Percentiles rank a stretch among this genome's conserved stretches.
Conservation (phyloP, 2,888 invertebrate genomes). For the Eurytoma adleriae region DNA sequence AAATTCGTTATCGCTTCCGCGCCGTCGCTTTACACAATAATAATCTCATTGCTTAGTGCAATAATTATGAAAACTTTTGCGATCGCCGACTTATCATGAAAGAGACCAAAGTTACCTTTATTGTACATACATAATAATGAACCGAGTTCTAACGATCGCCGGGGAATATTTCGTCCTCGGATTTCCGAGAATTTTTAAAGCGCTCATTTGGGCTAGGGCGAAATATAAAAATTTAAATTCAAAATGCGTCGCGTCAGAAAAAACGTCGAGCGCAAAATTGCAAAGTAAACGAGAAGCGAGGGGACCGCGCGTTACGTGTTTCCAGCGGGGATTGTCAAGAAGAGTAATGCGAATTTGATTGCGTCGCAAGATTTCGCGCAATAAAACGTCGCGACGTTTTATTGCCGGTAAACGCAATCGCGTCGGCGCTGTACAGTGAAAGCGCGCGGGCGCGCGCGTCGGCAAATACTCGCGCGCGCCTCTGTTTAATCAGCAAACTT, state of each 20-base stretch:
- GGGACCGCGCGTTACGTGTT: too few relatives aligned
- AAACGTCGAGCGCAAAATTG: too few relatives aligned
- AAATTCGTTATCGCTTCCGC: neutral
- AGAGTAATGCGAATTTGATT: neutral
- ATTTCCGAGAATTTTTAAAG: too few relatives aligned
- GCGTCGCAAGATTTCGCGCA: neutral
- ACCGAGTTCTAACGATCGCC: too few relatives aligned
- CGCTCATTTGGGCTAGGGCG: too few relatives aligned
- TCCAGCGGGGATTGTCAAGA: neutral
- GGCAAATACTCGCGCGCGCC: conserved; percentile 11
- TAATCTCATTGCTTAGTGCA: conserved; percentile 15
- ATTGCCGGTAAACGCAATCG: conserved; percentile 7
- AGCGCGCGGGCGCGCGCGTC: neutral
- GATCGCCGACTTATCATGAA: neutral
- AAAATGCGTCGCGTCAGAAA: too few relatives aligned
- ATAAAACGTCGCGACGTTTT: conserved; percentile 13
- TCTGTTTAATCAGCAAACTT: conserved; percentile 25
- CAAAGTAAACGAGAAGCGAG: too few relatives aligned
- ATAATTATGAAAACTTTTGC: conserved; percentile 27
- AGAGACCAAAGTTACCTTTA: too few relatives aligned
- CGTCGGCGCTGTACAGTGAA: conserved; percentile 1
- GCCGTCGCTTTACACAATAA: neutral
- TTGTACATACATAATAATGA: too few relatives aligned
- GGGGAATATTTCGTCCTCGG: too few relatives aligned
- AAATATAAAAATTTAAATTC: too few relatives aligned